phyloP scores from a whole-genome alignment of 2,797 vertebrate genomes.

The Nyctibius grandis region DNA sequence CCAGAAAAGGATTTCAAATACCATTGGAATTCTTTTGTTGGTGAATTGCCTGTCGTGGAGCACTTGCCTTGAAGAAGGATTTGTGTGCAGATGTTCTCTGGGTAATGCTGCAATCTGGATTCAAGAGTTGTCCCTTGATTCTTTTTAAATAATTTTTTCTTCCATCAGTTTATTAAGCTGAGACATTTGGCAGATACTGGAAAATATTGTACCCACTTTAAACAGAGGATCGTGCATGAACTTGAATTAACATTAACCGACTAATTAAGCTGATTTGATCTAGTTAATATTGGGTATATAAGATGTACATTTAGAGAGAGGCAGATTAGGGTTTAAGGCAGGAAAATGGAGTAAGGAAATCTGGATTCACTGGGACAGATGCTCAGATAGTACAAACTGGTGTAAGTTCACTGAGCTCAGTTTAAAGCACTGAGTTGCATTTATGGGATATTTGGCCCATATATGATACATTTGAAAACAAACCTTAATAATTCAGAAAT shows the following conservation, averaged over 20 bases:
- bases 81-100: conserved; percentile 3
- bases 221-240: neutral
- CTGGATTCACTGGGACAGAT: neutral
- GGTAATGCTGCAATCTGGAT: neutral
- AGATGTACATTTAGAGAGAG: neutral
- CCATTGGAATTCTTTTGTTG: neutral
- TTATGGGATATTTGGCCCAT: neutral
- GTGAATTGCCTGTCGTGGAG: neutral
- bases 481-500: neutral
- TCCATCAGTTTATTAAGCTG: neutral
- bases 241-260: conserved; percentile 1
- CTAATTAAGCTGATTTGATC: conserved; percentile 16
- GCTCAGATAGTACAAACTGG: neutral
- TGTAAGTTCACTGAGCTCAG: neutral
- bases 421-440: neutral
- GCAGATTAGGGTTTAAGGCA: neutral
- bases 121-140: neutral
- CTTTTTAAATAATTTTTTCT: neutral
- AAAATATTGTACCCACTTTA: neutral
- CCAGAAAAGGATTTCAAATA: conserved; percentile 1
- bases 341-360: neutral
- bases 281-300: neutral
- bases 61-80: conserved; percentile 26
- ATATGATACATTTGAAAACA: neutral
- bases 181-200: neutral